Evolutionary conservation across 30 jellyfish, hydroid and myxozoan species (phyloP).

Genomic region (Nemopilema nomurai): DNA sequence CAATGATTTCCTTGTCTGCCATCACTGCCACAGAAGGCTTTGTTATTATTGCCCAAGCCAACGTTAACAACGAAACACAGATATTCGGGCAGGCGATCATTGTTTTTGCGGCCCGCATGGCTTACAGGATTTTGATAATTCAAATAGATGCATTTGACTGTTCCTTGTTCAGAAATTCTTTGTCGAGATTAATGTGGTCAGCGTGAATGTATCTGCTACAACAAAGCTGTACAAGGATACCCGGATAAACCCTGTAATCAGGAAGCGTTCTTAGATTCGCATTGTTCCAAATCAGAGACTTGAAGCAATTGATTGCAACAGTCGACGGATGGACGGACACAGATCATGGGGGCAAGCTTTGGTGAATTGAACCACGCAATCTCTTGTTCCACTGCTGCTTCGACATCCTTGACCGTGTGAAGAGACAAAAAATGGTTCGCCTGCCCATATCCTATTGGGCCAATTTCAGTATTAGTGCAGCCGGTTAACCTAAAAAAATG

Average conservation of each 20-base stretch:
- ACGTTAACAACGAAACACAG: conserved; percentile 17
- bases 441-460: conserved; percentile 15
- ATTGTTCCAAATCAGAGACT: neutral
- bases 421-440: conserved; percentile 21
- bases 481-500: too few species aligned
- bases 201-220: conserved; percentile 8
- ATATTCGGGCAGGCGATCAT: neutral
- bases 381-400: conserved; percentile 27
- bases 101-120: neutral
- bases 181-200: neutral
- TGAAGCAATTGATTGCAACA: conserved; percentile 20
- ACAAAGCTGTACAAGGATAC: conserved; percentile 21
- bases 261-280: conserved; percentile 5
- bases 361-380: conserved; percentile 16
- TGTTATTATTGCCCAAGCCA: conserved; percentile 7
- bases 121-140: neutral
- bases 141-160: conserved; percentile 10
- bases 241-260: conserved; percentile 4
- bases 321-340: conserved; percentile 3
- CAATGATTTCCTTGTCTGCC: conserved; percentile 53
- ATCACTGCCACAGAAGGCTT: conserved; percentile 19
- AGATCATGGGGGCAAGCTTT: conserved; percentile 8
- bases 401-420: conserved; percentile 14
- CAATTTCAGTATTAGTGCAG: conserved; percentile 4
- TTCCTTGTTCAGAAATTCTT: conserved; percentile 14